Conservation (phyloP, 2,888 invertebrate species). For the Psylliodes chrysocephalus region DNA sequence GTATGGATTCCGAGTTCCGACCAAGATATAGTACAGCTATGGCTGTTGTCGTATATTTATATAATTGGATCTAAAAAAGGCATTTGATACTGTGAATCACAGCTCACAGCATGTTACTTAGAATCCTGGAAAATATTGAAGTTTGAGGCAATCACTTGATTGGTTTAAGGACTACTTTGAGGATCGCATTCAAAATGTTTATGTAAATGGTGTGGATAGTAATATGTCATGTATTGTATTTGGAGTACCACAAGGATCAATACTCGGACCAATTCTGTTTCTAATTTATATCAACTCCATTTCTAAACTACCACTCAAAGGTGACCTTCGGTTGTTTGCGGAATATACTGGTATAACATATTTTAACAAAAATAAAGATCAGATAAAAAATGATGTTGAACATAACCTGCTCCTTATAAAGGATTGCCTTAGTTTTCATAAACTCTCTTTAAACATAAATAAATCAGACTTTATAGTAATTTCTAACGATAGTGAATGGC, state of each 20-base stretch:
- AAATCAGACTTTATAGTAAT: constrained; percentile 12
- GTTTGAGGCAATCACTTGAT: not conserved
- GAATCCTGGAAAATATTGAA: no score
- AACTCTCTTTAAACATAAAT: not conserved
- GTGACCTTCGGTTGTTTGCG: not conserved
- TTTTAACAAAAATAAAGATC: not conserved
- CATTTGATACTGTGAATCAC: no score
- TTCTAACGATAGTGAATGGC: not conserved
- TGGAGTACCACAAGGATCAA: no score
- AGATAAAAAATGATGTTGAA: not conserved
- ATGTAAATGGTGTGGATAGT: not conserved
- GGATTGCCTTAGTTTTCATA: not conserved
- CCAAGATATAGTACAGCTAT: not conserved
- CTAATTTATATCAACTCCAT: no score
- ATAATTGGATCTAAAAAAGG: no score
- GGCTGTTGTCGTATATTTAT: not conserved
- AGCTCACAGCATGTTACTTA: no score
- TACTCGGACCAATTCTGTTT: not conserved
- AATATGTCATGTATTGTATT: not conserved
- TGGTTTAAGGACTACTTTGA: constrained; percentile 2
- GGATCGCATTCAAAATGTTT: not conserved
- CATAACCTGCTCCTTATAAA: no score
- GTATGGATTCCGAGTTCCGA: not conserved
- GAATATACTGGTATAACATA: not conserved
- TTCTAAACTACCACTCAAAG: not conserved